phyloP scores from a whole-genome alignment of 2,888 invertebrate genomes.

The Agriopis marginaria region DNA sequence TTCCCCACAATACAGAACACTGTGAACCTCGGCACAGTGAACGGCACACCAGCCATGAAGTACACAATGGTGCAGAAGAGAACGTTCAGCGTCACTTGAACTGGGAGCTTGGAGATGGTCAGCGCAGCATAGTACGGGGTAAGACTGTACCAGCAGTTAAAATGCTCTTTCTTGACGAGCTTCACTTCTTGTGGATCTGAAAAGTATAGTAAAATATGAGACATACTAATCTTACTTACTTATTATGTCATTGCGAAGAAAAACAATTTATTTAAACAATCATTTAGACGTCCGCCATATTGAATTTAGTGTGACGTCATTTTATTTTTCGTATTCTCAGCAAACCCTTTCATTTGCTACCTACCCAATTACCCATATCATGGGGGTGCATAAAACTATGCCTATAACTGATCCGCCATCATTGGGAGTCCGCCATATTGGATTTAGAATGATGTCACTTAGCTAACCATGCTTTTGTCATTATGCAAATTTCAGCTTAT shows the following conservation, averaged over 20 bases:
- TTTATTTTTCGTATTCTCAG: too few relatives aligned
- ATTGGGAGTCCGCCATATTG: too few relatives aligned
- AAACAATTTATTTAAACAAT: too few relatives aligned
- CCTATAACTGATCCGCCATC: too few relatives aligned
- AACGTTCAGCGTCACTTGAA: conserved; percentile 86
- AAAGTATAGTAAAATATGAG: conserved; percentile 37
- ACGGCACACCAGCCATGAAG: conserved; percentile 90
- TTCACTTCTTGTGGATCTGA: conserved; percentile 90
- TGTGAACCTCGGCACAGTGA: conserved; percentile 87
- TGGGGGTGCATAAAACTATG: too few relatives aligned
- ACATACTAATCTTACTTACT: not conserved
- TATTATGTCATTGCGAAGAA: not conserved
- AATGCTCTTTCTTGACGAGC: conserved; percentile 89
- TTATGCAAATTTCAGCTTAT: too few relatives aligned
- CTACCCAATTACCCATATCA: too few relatives aligned
- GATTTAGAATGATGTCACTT: too few relatives aligned
- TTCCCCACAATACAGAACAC: conserved; percentile 89
- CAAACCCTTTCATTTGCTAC: too few relatives aligned
- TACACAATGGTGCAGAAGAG: conserved; percentile 87
- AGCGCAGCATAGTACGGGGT: conserved; percentile 88
- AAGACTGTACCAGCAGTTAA: conserved; percentile 89
- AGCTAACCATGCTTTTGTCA: too few relatives aligned
- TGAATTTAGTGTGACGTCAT: too few relatives aligned
- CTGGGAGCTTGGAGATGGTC: conserved; percentile 87
- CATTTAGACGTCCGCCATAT: too few relatives aligned